Percentiles rank a stretch among this genome's conserved stretches.
phyloP scores from a whole-genome alignment of 2,797 vertebrate genomes.

The Parambassis ranga region DNA sequence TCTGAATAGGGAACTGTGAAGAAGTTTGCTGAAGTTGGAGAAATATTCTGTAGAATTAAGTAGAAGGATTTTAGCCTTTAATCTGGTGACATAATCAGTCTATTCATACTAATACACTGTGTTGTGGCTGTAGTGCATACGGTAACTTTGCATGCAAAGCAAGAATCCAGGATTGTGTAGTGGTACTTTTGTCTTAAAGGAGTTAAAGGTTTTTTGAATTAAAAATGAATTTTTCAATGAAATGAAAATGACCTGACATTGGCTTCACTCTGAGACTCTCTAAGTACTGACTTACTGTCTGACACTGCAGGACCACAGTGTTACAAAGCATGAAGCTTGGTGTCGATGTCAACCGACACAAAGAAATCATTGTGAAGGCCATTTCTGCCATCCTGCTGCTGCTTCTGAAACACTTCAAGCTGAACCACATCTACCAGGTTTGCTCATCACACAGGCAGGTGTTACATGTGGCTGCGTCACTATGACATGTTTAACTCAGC shows the following conservation, averaged over 20 bases:
- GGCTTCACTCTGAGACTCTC: not conserved
- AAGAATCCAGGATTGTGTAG: not conserved
- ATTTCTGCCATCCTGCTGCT: constrained; percentile 95
- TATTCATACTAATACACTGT: too few species aligned
- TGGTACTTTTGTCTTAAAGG: not conserved
- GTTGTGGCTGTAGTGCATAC: too few species aligned
- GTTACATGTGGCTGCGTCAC: accelerated
- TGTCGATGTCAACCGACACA: constrained; percentile 98
- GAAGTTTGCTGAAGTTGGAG: too few species aligned
- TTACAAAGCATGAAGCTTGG: constrained; percentile 99
- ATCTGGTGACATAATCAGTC: too few species aligned
- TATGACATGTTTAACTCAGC: not conserved
- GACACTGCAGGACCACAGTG: constrained; percentile 88
- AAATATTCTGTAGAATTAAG: not conserved
- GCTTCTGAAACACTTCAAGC: constrained; percentile 97
- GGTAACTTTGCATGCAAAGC: not conserved
- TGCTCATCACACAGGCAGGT: not conserved
- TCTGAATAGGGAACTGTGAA: not conserved
- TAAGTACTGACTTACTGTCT: not conserved
- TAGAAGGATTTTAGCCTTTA: not conserved
- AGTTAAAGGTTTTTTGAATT: not conserved
- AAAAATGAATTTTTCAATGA: not conserved
- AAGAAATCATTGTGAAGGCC: constrained; percentile 98
- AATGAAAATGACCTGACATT: not conserved
- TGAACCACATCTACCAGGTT: constrained; percentile 99